phyloP scores from a whole-genome alignment of 2,888 invertebrate species.

The Parnassius smintheus region DNA sequence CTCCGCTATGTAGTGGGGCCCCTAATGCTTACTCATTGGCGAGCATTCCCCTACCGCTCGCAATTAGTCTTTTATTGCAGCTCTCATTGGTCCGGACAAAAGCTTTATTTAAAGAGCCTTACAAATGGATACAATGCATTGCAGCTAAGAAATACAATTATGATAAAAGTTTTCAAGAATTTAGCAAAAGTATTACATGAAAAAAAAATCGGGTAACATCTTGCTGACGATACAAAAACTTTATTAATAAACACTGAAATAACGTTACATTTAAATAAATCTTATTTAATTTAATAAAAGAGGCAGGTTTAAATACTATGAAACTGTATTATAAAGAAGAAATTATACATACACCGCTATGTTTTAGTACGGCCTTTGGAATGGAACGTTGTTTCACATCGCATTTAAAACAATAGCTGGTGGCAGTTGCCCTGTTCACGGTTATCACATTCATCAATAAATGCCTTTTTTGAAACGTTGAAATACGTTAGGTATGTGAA shows the following conservation, averaged over 20 bases:
- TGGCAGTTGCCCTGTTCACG: conserved; percentile 61
- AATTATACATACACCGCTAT: conserved; percentile 55
- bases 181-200: no score
- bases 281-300: no score
- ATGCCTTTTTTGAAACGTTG: conserved; percentile 65
- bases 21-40: conserved; percentile 78
- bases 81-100: conserved; percentile 56
- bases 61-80: conserved; percentile 72
- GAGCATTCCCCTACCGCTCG: conserved; percentile 64
- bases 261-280: no score
- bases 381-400: conserved; percentile 67
- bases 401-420: conserved; percentile 71
- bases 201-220: no score
- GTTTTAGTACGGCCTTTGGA: conserved; percentile 57
- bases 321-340: background rate
- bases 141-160: background rate
- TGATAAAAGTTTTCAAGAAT: no score
- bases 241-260: no score
- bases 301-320: no score
- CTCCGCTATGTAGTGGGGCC: conserved; percentile 48
- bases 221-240: no score
- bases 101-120: conserved; percentile 36
- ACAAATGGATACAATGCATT: conserved; percentile 17
- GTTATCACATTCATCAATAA: conserved; percentile 70
- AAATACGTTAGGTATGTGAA: conserved; percentile 57